phyloP scores from a whole-genome alignment of 2,888 invertebrate species.

The Vandiemenella viatica region DNA sequence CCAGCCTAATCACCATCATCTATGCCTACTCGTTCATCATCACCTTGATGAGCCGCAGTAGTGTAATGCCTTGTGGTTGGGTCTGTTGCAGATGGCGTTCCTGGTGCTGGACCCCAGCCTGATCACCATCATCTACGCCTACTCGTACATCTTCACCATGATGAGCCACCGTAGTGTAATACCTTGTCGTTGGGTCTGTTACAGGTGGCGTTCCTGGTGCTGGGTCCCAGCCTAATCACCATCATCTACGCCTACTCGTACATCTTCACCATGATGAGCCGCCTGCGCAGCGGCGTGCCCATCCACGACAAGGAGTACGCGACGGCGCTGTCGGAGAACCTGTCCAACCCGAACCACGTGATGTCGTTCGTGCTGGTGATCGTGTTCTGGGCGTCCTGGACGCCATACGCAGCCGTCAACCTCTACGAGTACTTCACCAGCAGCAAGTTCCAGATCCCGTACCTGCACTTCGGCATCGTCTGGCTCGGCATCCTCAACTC shows the following conservation, averaged over 20 bases:
- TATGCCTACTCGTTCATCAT: no score
- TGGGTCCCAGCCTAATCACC: conserved; percentile 91
- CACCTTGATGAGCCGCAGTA: no score
- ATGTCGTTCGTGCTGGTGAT: conserved; percentile 88
- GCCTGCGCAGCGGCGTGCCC: conserved; percentile 65
- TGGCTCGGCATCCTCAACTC: conserved; percentile 93
- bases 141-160: no score
- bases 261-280: conserved; percentile 85
- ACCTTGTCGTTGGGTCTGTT: no score
- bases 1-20: no score
- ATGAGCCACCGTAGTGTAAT: no score
- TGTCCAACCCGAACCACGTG: conserved; percentile 86
- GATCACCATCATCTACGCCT: no score
- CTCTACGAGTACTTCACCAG: conserved; percentile 44
- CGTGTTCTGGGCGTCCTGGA: conserved; percentile 87
- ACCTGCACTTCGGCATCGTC: conserved; percentile 80
- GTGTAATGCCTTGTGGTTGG: no score
- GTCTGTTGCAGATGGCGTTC: no score
- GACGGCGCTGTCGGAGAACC: conserved; percentile 76
- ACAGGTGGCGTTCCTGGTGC: conserved; percentile 64
- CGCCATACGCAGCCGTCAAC: conserved; percentile 73
- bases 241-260: conserved; percentile 89
- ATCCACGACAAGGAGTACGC: conserved; percentile 88
- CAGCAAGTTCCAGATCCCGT: conserved; percentile 45
- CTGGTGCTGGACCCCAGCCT: no score